A percentile compares a stretch with the other conserved stretches of the same genome.
phyloP scores from a whole-genome alignment of 2,797 vertebrate genomes.

The Saxicola maurus region DNA sequence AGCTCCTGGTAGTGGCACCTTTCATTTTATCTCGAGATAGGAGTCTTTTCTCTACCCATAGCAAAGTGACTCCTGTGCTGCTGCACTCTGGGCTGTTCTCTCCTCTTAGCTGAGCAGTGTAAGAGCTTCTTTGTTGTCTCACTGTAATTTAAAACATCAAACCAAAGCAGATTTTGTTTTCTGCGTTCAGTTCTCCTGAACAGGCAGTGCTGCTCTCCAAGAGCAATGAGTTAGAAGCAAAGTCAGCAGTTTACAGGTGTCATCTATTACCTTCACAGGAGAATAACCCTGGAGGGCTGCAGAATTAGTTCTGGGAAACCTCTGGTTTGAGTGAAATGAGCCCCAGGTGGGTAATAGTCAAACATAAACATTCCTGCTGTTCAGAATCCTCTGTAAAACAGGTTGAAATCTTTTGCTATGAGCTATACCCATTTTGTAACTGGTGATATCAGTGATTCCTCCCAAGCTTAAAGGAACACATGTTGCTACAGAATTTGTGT shows the following conservation, averaged over 20 bases:
- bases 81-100: not conserved
- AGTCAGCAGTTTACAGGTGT: not conserved
- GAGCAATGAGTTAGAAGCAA: not conserved
- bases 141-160: not conserved
- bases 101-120: not conserved
- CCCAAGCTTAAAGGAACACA: fast-evolving
- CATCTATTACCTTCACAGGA: not conserved
- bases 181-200: not conserved
- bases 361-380: not conserved
- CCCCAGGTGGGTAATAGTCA: not conserved
- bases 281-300: not conserved
- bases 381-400: not conserved
- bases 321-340: not conserved
- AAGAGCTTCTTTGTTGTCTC: not conserved
- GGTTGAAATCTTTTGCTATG: not conserved
- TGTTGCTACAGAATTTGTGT: not conserved
- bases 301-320: not conserved
- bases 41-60: slow-evolving; percentile 54
- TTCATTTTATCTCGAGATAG: slow-evolving; percentile 71
- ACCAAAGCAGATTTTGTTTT: not conserved
- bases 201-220: not conserved
- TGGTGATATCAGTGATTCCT: not conserved
- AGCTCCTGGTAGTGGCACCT: slow-evolving; percentile 72
- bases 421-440: fast-evolving
- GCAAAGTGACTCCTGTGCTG: slow-evolving; percentile 25